Percentiles rank a stretch among this genome's conserved stretches.
phyloP scores from a whole-genome alignment of 2,797 vertebrate species.

The Lutjanus campechanus region DNA sequence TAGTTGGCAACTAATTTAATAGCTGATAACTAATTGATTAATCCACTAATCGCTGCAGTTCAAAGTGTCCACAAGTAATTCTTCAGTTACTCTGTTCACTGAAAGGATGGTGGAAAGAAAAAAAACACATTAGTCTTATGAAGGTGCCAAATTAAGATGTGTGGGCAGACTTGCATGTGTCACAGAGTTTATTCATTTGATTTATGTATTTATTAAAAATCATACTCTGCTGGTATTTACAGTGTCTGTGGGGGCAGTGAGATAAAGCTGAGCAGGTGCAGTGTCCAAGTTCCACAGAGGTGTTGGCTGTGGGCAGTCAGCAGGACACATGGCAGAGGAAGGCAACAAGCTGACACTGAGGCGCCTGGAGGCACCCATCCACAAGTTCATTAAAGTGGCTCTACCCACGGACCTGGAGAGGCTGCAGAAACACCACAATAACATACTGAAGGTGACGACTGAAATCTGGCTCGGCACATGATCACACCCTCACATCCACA shows the following conservation, averaged over 20 bases:
- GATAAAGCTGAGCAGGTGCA: slow-evolving; percentile 62
- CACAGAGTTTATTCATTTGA: slow-evolving; percentile 54
- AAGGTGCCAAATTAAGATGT: slow-evolving; percentile 45
- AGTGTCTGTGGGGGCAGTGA: slow-evolving; percentile 58
- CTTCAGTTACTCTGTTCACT: slow-evolving; percentile 11
- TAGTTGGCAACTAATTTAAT: too few species aligned
- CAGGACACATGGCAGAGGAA: slow-evolving; percentile 90
- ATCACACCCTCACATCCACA: slow-evolving; percentile 34
- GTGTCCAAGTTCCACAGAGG: slow-evolving; percentile 62
- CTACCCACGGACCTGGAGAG: slow-evolving; percentile 97
- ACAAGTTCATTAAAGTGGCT: slow-evolving; percentile 97
- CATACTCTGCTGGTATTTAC: slow-evolving; percentile 55
- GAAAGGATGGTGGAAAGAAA: slow-evolving; percentile 25
- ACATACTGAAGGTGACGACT: slow-evolving; percentile 94
- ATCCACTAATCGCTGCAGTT: too few species aligned
- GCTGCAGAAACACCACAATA: slow-evolving; percentile 94
- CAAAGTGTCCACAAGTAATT: slow-evolving; percentile 4
- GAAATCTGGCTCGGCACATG: slow-evolving; percentile 42
- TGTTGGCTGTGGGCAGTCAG: slow-evolving; percentile 68
- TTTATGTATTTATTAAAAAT: slow-evolving; percentile 55
- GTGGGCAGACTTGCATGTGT: slow-evolving; percentile 55
- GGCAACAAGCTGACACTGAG: slow-evolving; percentile 92
- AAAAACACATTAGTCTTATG: slow-evolving; percentile 3
- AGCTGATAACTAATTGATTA: too few species aligned
- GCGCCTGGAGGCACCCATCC: slow-evolving; percentile 93